Evolutionary conservation across 2,888 invertebrate species (phyloP).

Genomic region (Cremastobaeus sp.): DNA sequence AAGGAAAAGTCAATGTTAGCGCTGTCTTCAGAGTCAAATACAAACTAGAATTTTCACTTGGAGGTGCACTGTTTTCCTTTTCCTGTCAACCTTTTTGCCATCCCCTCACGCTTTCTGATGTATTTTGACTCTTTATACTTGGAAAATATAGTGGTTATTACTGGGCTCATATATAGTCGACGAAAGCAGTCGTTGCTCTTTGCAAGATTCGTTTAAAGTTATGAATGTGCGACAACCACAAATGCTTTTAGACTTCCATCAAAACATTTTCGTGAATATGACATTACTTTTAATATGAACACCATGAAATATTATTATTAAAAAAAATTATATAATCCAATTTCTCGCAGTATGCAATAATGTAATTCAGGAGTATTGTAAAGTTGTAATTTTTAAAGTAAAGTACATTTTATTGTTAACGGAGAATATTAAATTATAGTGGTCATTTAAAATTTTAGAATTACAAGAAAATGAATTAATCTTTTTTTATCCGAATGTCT

Average conservation of each 20-base stretch:
- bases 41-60: conserved; percentile 38
- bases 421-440: too few relatives aligned
- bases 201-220: conserved; percentile 53
- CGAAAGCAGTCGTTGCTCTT: conserved; percentile 46
- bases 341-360: too few relatives aligned
- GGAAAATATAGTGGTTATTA: conserved; percentile 54
- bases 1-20: conserved; percentile 36
- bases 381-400: too few relatives aligned
- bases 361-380: too few relatives aligned
- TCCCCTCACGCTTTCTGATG: conserved; percentile 39
- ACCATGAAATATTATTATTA: conserved; percentile 18
- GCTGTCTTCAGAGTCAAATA: conserved; percentile 25
- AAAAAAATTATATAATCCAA: too few relatives aligned
- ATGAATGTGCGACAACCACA: conserved; percentile 45
- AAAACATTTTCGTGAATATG: conserved; percentile 47
- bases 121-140: conserved; percentile 51
- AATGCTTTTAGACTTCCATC: conserved; percentile 55
- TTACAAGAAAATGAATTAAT: too few relatives aligned
- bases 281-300: conserved; percentile 20
- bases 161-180: conserved; percentile 42
- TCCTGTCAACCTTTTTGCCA: conserved; percentile 27
- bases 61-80: conserved; percentile 26
- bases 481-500: too few relatives aligned
- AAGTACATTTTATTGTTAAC: too few relatives aligned
- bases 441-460: too few relatives aligned